phyloP scores from a whole-genome alignment of 37 sponge, comb jelly and placozoan genomes.

The Beroe forskalii region DNA sequence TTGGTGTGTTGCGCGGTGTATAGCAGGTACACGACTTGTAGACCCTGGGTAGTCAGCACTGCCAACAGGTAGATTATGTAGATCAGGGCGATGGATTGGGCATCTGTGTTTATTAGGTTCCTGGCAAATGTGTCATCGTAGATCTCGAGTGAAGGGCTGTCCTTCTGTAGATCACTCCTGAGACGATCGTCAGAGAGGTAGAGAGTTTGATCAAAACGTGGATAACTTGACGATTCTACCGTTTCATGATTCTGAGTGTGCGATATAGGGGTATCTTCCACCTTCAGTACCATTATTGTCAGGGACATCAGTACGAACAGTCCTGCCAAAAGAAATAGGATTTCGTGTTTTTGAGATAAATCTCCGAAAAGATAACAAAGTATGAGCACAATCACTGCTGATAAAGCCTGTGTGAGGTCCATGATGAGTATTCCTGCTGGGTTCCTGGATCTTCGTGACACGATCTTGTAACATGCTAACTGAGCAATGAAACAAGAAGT shows the following conservation, averaged over 20 bases:
- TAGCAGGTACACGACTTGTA: background rate
- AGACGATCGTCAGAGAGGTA: too few relatives aligned
- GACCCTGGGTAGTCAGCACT: background rate
- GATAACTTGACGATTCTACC: background rate
- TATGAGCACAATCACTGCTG: background rate
- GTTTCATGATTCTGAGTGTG: too few relatives aligned
- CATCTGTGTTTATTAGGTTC: background rate
- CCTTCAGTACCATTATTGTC: background rate
- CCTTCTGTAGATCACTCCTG: too few relatives aligned
- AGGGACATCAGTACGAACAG: background rate
- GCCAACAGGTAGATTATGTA: background rate
- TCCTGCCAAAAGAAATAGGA: background rate
- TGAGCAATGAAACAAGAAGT: background rate
- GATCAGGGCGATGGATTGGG: background rate
- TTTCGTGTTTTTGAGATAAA: background rate
- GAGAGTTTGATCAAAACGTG: too few relatives aligned
- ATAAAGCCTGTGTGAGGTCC: background rate
- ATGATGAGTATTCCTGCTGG: background rate
- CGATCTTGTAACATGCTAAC: background rate
- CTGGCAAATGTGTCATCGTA: background rate
- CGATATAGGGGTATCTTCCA: too few relatives aligned
- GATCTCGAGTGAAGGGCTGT: too few relatives aligned
- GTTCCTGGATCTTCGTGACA: background rate
- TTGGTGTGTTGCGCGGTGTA: background rate
- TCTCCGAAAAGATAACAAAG: background rate